Percentiles rank a stretch among this genome's conserved stretches.
These are phyloP conservation scores for Scartelaos histophorus DNA, from an alignment of 2,113 vertebrate species.

Conservation along the genomic window DNA sequence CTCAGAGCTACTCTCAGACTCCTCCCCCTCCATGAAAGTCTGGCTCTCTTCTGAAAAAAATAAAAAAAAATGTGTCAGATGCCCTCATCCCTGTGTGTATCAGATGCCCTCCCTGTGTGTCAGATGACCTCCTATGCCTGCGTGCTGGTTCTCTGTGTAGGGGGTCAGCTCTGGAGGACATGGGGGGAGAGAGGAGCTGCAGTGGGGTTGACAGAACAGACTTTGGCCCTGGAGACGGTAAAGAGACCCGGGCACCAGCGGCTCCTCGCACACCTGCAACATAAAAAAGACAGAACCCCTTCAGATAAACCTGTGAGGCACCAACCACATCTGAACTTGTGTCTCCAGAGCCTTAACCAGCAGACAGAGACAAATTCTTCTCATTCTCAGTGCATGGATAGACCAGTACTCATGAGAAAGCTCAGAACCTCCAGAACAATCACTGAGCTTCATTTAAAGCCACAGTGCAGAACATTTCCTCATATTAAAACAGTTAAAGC, in stretches of 20 bases:
- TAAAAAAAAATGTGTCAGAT: neutral
- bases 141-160: constrained; percentile 12
- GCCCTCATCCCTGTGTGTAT: no score
- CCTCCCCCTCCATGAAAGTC: constrained; percentile 63
- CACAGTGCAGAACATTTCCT: no score
- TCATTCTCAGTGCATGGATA: no score
- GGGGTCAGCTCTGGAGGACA: neutral
- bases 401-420: no score
- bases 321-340: no score
- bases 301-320: neutral
- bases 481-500: no score
- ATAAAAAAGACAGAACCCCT: neutral
- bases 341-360: no score
- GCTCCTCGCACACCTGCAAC: constrained; percentile 68
- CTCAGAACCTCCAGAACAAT: no score
- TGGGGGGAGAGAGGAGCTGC: constrained; percentile 9
- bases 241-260: constrained; percentile 64
- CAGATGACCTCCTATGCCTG: constrained; percentile 25
- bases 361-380: no score
- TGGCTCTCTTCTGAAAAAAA: constrained; percentile 10
- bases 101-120: no score
- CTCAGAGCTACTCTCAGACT: constrained; percentile 71
- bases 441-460: no score
- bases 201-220: constrained; percentile 69
- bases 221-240: constrained; percentile 65